These are phyloP conservation scores for Galleria mellonella DNA, from an alignment of 1,140 invertebrate species.

Conservation along the genomic window DNA sequence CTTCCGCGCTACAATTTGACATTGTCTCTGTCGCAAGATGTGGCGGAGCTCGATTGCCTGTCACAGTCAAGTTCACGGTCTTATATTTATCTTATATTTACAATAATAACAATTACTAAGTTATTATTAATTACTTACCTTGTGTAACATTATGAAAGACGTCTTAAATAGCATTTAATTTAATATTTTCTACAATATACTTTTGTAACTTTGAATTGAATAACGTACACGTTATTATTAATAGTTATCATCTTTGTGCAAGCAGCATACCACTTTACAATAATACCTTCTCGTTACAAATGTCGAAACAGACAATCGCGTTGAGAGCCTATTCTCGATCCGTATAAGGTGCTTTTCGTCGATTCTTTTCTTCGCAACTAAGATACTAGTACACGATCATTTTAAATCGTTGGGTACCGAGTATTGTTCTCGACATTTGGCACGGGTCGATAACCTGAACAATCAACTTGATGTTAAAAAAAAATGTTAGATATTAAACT, in stretches of 20 bases:
- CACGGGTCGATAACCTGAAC: slow-evolving; percentile 46
- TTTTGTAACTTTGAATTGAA: slow-evolving; percentile 3
- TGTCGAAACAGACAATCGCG: slow-evolving; percentile 14
- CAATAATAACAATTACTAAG: too few species aligned
- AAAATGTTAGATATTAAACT: slow-evolving; percentile 19
- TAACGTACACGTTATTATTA: background rate
- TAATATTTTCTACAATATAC: background rate
- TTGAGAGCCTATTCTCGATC: slow-evolving; percentile 1
- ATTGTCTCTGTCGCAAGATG: slow-evolving; percentile 2
- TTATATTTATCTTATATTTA: too few species aligned
- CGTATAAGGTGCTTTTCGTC: slow-evolving; percentile 7
- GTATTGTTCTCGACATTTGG: slow-evolving; percentile 64
- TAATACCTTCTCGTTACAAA: slow-evolving; percentile 10
- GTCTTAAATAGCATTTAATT: too few species aligned
- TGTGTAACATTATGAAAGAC: too few species aligned
- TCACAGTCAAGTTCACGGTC: slow-evolving; percentile 50
- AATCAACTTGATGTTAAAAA: slow-evolving; percentile 29
- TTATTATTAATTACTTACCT: too few species aligned
- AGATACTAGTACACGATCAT: slow-evolving; percentile 33
- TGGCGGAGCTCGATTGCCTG: slow-evolving; percentile 34
- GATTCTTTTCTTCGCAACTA: slow-evolving; percentile 6
- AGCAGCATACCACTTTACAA: slow-evolving; percentile 5
- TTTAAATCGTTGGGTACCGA: slow-evolving; percentile 37
- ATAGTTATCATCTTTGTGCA: slow-evolving; percentile 6
- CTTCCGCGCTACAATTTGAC: slow-evolving; percentile 16